Evolutionary conservation across 2,888 invertebrate species (phyloP).

Genomic region (Polyommatus iphigenia): DNA sequence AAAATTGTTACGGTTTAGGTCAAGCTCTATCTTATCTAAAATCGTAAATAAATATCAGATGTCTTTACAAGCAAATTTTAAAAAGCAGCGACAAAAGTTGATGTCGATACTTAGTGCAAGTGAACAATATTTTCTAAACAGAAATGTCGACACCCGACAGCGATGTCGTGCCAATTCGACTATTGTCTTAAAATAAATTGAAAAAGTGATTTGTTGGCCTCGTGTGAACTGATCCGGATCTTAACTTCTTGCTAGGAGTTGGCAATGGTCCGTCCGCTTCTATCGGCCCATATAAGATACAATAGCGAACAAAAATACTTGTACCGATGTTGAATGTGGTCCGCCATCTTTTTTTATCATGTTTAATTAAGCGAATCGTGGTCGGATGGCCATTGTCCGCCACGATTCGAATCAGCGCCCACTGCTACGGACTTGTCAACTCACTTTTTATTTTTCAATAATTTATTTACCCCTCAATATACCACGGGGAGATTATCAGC

Average conservation of each 20-base stretch:
- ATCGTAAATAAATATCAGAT: background rate
- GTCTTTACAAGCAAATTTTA: background rate
- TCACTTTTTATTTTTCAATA: constrained; percentile 64
- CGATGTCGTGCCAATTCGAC: constrained; percentile 24
- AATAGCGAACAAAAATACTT: constrained; percentile 41
- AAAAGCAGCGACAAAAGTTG: background rate
- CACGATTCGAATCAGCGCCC: constrained; percentile 65
- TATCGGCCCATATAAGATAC: constrained; percentile 34
- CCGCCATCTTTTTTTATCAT: constrained; percentile 59
- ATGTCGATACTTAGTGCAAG: constrained; percentile 17
- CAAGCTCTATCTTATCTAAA: background rate
- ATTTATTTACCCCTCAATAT: constrained; percentile 62
- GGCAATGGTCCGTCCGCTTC: constrained; percentile 13
- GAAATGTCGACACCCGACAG: constrained; percentile 13
- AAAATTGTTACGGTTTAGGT: no score
- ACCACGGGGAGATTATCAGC: constrained; percentile 52
- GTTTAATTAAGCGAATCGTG: constrained; percentile 74
- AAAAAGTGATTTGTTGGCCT: constrained; percentile 27
- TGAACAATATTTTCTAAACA: constrained; percentile 26
- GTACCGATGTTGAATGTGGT: constrained; percentile 48
- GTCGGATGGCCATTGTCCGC: constrained; percentile 72
- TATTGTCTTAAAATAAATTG: constrained; percentile 31
- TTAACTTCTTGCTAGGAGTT: constrained; percentile 4
- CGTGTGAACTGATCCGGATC: constrained; percentile 26
- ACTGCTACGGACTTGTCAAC: constrained; percentile 57